A percentile compares a stretch with the other conserved stretches of the same genome.
Conservation (phyloP, 2,113 vertebrate genomes). For the Eurypyga helias region DNA sequence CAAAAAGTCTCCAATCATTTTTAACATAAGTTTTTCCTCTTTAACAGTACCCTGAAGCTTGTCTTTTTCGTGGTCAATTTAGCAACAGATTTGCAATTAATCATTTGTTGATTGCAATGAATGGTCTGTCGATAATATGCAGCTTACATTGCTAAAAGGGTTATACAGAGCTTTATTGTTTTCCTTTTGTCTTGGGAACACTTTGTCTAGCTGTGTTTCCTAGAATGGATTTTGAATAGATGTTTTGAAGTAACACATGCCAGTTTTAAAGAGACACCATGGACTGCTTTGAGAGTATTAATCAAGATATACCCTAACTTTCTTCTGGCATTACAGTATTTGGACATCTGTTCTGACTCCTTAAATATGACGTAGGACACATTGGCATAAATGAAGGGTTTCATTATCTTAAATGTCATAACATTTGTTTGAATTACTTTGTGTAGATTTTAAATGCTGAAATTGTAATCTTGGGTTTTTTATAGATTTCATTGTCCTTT, state of each 20-base stretch:
- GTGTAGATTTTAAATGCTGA: conserved; percentile 80
- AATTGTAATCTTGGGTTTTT: conserved; percentile 75
- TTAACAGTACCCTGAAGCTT: conserved; percentile 70
- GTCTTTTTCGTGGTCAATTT: conserved; percentile 72
- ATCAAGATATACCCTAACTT: conserved; percentile 81
- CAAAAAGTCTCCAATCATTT: conserved; percentile 73
- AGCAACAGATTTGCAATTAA: conserved; percentile 81
- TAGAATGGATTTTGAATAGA: conserved; percentile 78
- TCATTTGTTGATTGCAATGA: conserved; percentile 79
- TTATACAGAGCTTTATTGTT: conserved; percentile 74
- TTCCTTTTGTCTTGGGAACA: conserved; percentile 75
- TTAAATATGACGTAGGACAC: conserved; percentile 79
- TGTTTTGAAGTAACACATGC: conserved; percentile 73
- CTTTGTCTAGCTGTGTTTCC: conserved; percentile 75
- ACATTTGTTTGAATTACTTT: conserved; percentile 85
- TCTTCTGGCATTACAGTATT: conserved; percentile 80
- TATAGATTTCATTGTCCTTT: conserved; percentile 79
- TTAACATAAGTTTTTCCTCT: conserved; percentile 75
- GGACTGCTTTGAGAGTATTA: conserved; percentile 73
- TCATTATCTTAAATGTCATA: conserved; percentile 87
- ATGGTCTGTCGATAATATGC: conserved; percentile 75
- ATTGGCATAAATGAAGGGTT: conserved; percentile 78
- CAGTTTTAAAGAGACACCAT: conserved; percentile 78
- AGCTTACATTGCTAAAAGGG: conserved; percentile 75
- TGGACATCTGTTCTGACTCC: conserved; percentile 84